Evolutionary conservation across 1,140 invertebrate genomes (phyloP), one percentile per base, ranked within the genome.

Genomic region (Drosophila kurseongensis): DNA sequence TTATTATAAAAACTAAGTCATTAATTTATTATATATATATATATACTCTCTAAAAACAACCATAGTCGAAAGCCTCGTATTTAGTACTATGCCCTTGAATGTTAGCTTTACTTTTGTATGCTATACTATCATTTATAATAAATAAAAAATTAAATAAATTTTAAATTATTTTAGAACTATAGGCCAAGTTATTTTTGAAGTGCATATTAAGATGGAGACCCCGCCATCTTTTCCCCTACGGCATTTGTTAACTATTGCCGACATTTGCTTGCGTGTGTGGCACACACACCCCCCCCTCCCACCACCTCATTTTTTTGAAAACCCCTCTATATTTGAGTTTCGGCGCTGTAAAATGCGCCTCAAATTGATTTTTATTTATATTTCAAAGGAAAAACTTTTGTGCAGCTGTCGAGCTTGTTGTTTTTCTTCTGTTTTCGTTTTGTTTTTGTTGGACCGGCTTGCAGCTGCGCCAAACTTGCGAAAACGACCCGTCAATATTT

Each of bases 321-420:
- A 14, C 16, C 35, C 67, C 18, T 12, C 50, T 67, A 14, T 88
- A 65, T 86, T 86, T 86, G 83, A 86, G 83, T 86, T 86, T 86
- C 62, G 57, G 60, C 61, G 65, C 62, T 89, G 75, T 77, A 62
- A 89, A 88, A 89, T 88, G 75, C 83, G 79, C 71, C 83, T 86
- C 66, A 82, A 86, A 86, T 89, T 80, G 80, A 80, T 90, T 89
- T 88, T 84, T 89, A 90, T 89, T 89, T 89, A 80, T 90, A 89
- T 89, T 89, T 80, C 80, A 67, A 90, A 90, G 48, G 50, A 50
- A 71, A 80, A 89, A 85, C 66, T 85, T 90, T 85, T 81, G 66
- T 80, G 74, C 84, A 89, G 80, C 85, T 89, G 80, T 79, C 74
- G 66, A 57, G 60, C 48, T 77, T 78, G 73, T 77, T 60, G 67